Evolutionary conservation across 2,797 vertebrate species (phyloP), one percentile per base, ranked within the genome.

Genomic region (Australoheros facetus): DNA sequence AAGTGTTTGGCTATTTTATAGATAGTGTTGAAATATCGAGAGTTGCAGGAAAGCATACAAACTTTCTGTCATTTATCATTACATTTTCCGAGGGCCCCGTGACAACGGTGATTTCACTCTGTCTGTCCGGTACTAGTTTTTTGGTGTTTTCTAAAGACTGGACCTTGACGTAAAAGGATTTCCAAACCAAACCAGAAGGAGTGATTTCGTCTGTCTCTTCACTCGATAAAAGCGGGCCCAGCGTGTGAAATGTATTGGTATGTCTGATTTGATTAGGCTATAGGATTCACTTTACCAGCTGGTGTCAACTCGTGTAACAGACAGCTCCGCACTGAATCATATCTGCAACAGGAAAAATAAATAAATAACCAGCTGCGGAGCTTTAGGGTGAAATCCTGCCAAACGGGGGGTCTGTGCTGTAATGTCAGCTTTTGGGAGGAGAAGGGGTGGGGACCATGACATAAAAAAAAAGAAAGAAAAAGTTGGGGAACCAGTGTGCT

Each of bases 221-320:
- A 5, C 71, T 72, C 34, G 16, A 64, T 60, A 34, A 69, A 81
- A 83, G 78, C 74, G 55, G 58, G 37, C 48, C 3, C 78, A 76
- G 77, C 19, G 51, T 69, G 85, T 85, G 76, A 45, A 34, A 75
- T 71, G 70, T 56, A 48, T 76, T 72, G 51, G 56, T 87, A 84
- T 89, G 87, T 86, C 80, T 87, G 82, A 82, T 89, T 82, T 91
- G 62, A 66, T 48, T 66, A 66, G 86, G 91, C 89, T 91, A 83
- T 56, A 84, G 81, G 70, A 88, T 84, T 87, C 78, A 53, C 62
- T 83, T 70, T 71, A 54, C 7, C 54, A 2, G 78, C 79, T 56
- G 58, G 80, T 84, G 79, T 66, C 69, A 57, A 12, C 69, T 79
- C 37, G n/a, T 42, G 21, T 78, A 82, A 80, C 76, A 81, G 70